Evolutionary conservation across 2,113 vertebrate genomes (phyloP), one percentile per base, ranked within the genome.

Genomic region (Pelecanus crispus): DNA sequence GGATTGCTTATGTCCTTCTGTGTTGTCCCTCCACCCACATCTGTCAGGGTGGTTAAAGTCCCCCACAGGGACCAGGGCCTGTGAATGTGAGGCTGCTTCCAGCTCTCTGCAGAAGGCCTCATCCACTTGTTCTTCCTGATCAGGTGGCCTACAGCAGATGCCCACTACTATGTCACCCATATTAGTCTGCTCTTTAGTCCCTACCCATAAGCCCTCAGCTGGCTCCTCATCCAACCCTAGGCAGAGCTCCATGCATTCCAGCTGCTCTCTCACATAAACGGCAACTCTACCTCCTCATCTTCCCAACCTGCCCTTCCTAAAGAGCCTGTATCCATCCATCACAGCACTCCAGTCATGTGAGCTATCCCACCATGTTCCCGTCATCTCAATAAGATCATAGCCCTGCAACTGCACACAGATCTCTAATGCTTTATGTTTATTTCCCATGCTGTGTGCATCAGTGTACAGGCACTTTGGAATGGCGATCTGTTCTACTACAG

Each of bases 271-370:
- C n/a, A n/a, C n/a, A n/a, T n/a, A n/a, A 90, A 84, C 15, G 11
- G 25, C 26, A 84, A 47, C 42, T 50, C 25, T 22, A 17, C 5
- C 52, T 50, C 34, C 36, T 67, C 3, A 3, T 32, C 26, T 26
- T 77, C 42, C 1, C 2, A 70, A 16, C 7, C 70, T 28, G 26
- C 24, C 53, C 66, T 45, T 82, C 44, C 24, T 28, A 31, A 75
- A 56, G 25, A 65, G 28, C 25, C 40, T 5, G 0, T 12, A 47
- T 38, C 44, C 7, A 65, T 25, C n/a, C 67, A n/a, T 0, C 13
- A 12, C 17, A 80, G 52, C 4, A 25, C 5, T 38, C 24, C 25
- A 61, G 21, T 22, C 32, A 47, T 1, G 1, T 18, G 8, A 63
- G 29, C 42, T n/a, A 56, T 20, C 45, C 36, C 32, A 77, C 24